Evolutionary conservation across 2,797 vertebrate species (phyloP).

Genomic region (Kryptopterus vitreolus): DNA sequence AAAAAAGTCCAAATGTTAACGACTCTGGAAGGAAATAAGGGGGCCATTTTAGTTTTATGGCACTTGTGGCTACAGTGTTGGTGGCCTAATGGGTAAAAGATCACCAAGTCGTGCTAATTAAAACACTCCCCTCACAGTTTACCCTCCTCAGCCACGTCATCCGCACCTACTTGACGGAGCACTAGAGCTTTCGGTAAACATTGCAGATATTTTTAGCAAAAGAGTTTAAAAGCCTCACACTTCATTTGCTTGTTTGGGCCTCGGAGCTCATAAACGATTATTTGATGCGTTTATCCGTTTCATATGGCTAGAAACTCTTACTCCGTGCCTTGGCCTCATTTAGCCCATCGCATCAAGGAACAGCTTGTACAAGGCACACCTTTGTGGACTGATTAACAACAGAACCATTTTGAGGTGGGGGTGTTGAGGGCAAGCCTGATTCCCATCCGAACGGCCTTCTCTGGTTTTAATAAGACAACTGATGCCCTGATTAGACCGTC

Average conservation of each 20-base stretch:
- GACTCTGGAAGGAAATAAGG: slow-evolving; percentile 45
- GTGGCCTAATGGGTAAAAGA: slow-evolving; percentile 30
- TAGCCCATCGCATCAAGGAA: slow-evolving; percentile 16
- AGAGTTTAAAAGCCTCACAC: slow-evolving; percentile 4
- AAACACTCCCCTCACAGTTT: slow-evolving; percentile 40
- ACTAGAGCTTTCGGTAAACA: background rate
- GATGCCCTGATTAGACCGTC: slow-evolving; percentile 77
- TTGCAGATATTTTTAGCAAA: background rate
- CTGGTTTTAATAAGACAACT: slow-evolving; percentile 78
- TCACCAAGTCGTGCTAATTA: slow-evolving; percentile 48
- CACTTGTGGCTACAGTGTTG: slow-evolving; percentile 38
- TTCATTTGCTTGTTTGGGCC: slow-evolving; percentile 25
- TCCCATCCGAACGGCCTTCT: slow-evolving; percentile 64
- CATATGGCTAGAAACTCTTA: slow-evolving; percentile 15
- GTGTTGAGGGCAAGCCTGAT: slow-evolving; percentile 31
- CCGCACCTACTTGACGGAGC: slow-evolving; percentile 27
- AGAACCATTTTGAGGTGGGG: slow-evolving; percentile 33
- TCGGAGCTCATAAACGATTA: slow-evolving; percentile 28
- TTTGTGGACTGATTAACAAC: slow-evolving; percentile 42
- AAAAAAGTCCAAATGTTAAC: slow-evolving; percentile 33
- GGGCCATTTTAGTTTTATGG: slow-evolving; percentile 38
- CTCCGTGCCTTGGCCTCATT: slow-evolving; percentile 7
- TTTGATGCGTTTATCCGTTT: slow-evolving; percentile 12
- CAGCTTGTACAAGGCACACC: slow-evolving; percentile 30
- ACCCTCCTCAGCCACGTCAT: slow-evolving; percentile 14